Base-by-base conservation (phyloP, 2,113 vertebrate genomes). In the Prunella himalayana region DNA sequence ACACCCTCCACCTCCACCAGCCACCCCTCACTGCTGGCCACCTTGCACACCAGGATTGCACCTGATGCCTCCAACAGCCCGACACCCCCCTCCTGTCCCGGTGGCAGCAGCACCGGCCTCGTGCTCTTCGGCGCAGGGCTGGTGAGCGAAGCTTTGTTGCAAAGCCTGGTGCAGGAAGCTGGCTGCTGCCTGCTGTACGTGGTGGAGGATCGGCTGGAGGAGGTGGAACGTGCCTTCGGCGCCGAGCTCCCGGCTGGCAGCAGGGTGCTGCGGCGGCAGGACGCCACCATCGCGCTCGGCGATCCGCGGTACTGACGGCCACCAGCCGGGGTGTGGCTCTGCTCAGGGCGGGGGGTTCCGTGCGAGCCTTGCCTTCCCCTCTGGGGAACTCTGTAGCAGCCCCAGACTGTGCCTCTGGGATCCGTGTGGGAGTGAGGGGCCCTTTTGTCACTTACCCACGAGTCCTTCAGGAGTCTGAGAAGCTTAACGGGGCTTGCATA, bases 11-110 rank as follows among this genome's bases (percentile, higher is more conserved):
- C 51, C 50, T 85, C 82, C 0, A 0, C 72, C 53, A 61, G 60
- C 60, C 50, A 8, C 65, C 86, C 88, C 47, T 83, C 76, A 6
- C 47, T 47, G 0, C 92, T 88, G 5, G 19, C 91, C 9, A 31
- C 93, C 61, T 80, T 93, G 77, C 90, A 8, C 8, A 2, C 30
- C 16, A 61, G 63, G 60, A 66, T 15, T 20, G 33, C 44, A 17
- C 65, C 80, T 6, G 56, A 91, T 28, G 50, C 89, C 50, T 65
- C 69, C 64, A 59, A 1, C 15, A 64, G 35, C 71, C 51, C 16
- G 1, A 24, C 16, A 13, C 35, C 51, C 9, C 1, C 27, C 25
- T 76, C 61, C 0, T 2, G 25, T 11, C 61, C 1, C 0, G 11
- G 51, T 7, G 16, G 24, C 60, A 49, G 35, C 31, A 0, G 60